Base-by-base conservation (phyloP, 2,113 vertebrate genomes). In the Oreochromis spilurus region DNA sequence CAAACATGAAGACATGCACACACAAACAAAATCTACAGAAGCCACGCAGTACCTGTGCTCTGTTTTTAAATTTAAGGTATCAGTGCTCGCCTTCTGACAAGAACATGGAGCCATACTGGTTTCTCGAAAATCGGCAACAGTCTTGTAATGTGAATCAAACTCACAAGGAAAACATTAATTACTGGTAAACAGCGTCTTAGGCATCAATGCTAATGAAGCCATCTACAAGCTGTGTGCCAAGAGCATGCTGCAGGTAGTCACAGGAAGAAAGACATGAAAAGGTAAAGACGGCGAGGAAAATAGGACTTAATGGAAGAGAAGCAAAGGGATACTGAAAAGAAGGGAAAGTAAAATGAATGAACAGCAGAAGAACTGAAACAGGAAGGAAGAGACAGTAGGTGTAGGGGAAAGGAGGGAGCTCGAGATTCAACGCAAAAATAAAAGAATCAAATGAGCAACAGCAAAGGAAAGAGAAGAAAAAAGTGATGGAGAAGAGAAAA, bases 121-220 rank as follows among this genome's bases (percentile, higher is more conserved):
- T 81, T 26, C 53, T 40, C n/a, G 6, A n/a, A 45, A 89, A 45
- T 5, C 2, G 1, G 17, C 72, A 52, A n/a, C 58, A 43, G 21
- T 21, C 75, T 10, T 84, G 58, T 82, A 67, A 86, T 84, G 58
- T 38, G 26, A 91, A 91, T 87, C 82, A 93, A 65, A 57, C 52
- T 87, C 53, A 40, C 45, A 65, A 72, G 58, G 48, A 82, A 90
- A 94, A 80, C 87, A 43, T 34, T 86, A 91, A 93, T 93, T 92
- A 93, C 84, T 12, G 26, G 77, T 86, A 83, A 94, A 89, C 81
- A 84, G 84, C 65, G 84, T 81, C 82, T 1, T 31, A 81, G 19
- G 14, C 21, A 24, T 87, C 54, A 40, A 17, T 79, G 19, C 78
- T 85, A 81, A 90, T 86, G 91, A 86, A 87, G 70, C 57, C 78